These are phyloP conservation scores for Chamaedrilus cognettii DNA, from an alignment of 2,888 invertebrate species.

Conservation along the genomic window DNA sequence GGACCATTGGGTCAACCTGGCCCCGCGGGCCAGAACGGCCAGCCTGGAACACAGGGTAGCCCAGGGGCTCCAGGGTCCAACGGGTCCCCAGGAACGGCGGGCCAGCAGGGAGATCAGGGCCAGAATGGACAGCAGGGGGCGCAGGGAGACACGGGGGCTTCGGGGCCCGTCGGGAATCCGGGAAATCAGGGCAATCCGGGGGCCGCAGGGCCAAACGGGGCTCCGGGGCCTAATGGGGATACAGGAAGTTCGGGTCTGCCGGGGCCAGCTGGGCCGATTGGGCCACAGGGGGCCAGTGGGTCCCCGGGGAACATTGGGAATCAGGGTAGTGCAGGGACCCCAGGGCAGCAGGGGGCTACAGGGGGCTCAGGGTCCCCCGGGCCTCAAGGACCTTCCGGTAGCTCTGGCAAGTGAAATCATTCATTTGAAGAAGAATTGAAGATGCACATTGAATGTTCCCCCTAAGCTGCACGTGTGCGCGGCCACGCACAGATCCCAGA, in stretches of 20 bases:
- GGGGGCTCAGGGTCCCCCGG: constrained; percentile 26
- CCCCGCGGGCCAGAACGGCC: constrained; percentile 8
- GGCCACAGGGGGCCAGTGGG: neutral
- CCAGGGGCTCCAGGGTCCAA: constrained; percentile 15
- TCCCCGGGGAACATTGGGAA: neutral
- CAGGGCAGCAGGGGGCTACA: neutral
- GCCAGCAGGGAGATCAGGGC: constrained; percentile 16
- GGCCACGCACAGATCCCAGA: no score
- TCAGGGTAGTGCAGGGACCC: neutral
- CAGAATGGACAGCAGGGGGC: neutral
- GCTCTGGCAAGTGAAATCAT: no score
- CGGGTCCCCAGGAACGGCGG: constrained; percentile 17
- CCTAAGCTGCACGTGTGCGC: no score
- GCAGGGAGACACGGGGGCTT: neutral
- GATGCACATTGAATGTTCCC: no score
- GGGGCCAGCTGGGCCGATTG: neutral
- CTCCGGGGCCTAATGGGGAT: neutral
- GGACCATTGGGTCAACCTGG: constrained; percentile 14
- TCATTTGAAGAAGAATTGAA: no score
- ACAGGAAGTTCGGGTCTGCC: constrained; percentile 1
- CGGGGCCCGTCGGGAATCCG: neutral
- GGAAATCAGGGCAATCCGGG: no score
- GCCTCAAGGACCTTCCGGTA: constrained; percentile 17
- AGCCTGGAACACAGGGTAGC: constrained; percentile 4
- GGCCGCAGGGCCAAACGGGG: constrained; percentile 1